Conservation (phyloP, 2,113 vertebrate genomes). For the Rhipidura dahli region DNA sequence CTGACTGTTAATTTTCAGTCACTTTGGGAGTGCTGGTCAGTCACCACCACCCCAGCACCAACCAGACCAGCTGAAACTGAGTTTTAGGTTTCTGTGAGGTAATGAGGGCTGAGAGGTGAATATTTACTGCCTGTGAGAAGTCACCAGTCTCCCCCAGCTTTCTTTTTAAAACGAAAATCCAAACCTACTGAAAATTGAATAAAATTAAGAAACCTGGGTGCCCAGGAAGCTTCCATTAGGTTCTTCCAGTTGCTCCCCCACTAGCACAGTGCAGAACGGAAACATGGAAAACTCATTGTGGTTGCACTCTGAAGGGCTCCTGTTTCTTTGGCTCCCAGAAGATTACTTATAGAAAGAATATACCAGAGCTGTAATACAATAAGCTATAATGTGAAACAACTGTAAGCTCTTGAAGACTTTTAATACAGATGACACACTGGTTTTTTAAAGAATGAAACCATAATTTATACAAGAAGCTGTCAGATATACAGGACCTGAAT, state of each 20-base stretch:
- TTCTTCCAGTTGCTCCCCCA: neutral
- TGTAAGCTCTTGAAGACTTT: slow-evolving; percentile 36
- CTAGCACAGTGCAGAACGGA: neutral
- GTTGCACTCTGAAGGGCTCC: neutral
- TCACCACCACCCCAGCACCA: neutral
- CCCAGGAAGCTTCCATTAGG: neutral
- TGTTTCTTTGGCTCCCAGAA: slow-evolving; percentile 46
- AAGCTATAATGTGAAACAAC: slow-evolving; percentile 66
- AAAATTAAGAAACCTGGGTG: neutral
- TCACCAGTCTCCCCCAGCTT: neutral
- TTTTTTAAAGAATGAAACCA: slow-evolving; percentile 32
- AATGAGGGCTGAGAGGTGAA: neutral
- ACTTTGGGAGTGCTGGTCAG: neutral
- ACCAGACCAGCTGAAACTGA: neutral
- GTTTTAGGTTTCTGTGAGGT: neutral
- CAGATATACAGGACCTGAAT: slow-evolving; percentile 23
- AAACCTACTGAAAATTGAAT: neutral
- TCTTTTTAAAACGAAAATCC: neutral
- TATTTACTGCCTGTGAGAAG: neutral
- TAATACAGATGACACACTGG: slow-evolving; percentile 15
- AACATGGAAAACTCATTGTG: slow-evolving; percentile 53
- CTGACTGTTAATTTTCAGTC: neutral
- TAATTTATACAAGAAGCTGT: slow-evolving; percentile 43
- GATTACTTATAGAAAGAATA: slow-evolving; percentile 55
- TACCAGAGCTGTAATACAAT: slow-evolving; percentile 50